phyloP scores from a whole-genome alignment of 2,797 vertebrate genomes.

The Kryptopterus vitreolus region DNA sequence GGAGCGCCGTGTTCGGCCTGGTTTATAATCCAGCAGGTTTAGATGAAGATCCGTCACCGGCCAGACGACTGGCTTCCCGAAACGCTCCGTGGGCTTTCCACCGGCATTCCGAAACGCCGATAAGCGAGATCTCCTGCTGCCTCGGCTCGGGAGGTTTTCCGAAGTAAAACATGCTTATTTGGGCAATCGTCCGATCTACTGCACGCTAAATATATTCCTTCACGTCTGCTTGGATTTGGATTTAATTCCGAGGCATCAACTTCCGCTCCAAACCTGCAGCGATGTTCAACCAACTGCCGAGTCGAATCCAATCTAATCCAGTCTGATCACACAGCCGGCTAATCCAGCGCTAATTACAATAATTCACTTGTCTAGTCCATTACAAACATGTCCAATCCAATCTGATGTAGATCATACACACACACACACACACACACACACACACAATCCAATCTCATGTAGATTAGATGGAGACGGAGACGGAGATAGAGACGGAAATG shows the following conservation, averaged over 20 bases:
- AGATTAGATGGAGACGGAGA: not conserved
- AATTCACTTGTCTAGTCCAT: no score
- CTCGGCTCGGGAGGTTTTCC: not conserved
- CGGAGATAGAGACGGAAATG: no score
- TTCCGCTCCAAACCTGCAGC: not conserved
- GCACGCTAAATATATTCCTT: conserved; percentile 26
- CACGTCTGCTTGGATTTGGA: conserved; percentile 23
- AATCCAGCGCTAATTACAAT: no score
- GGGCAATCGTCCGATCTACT: conserved; percentile 36
- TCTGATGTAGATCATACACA: no score
- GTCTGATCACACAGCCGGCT: no score
- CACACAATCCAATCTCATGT: no score
- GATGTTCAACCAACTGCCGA: no score
- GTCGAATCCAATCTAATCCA: not conserved
- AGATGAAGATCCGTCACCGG: conserved; percentile 10
- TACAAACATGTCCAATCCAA: no score
- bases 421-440: no score
- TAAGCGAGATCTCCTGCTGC: conserved; percentile 17
- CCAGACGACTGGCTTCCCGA: no score
- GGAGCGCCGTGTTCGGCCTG: conserved; percentile 16
- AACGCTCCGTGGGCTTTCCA: no score
- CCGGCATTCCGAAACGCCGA: conserved; percentile 20
- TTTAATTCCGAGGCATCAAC: conserved; percentile 1
- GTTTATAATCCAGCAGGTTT: conserved; percentile 7
- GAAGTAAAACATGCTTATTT: conserved; percentile 25